Evolutionary conservation across 1,140 invertebrate genomes (phyloP), one percentile per base, ranked within the genome.

Genomic region (Calephelis nemesis): DNA sequence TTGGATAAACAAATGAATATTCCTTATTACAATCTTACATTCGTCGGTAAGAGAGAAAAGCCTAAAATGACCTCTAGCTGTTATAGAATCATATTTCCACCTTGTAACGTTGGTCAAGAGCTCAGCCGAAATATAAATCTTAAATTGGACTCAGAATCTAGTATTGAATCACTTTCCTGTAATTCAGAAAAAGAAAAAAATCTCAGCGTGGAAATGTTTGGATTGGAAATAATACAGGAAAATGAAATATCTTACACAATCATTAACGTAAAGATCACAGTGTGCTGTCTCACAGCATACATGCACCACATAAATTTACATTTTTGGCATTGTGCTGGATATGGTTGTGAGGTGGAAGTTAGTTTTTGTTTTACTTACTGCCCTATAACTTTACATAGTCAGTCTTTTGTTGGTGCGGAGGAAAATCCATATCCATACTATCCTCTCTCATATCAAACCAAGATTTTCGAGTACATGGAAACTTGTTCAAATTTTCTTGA

Each of bases 391-490:
- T 80, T 91, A 71, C 89, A 91, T 65, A 69, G 75, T 40, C 75
- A 71, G 30, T 63, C 54, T 50, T 71, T 86, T 48, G 78, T 87
- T 4, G 63, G 69, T 42, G 58, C 68, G 11, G 72, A 76, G 62
- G 67, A 87, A 30, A 87, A 87, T 71, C 82, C 89, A 11, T 91
- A 86, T 69, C 89, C 89, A 8, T 89, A 82, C 65, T 91, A 72
- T 79, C 89, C 89, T 30, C 30, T 79, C 54, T 65, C 50, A 15
- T 66, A 48, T 52, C 79, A 90, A 79, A 63, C 6, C 8, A 70
- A 81, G 42, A 65, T 88, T 30, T 84, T 74, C 73, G 68, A 85
- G 7, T 90, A 91, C 58, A 78, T 91, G 75, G 83, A 85, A 68
- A 72, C 45, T 7, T 81, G 84, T 71, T 67, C 69, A 15, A 71